phyloP scores from a whole-genome alignment of 2,113 vertebrate species.

The Polypterus bichir region DNA sequence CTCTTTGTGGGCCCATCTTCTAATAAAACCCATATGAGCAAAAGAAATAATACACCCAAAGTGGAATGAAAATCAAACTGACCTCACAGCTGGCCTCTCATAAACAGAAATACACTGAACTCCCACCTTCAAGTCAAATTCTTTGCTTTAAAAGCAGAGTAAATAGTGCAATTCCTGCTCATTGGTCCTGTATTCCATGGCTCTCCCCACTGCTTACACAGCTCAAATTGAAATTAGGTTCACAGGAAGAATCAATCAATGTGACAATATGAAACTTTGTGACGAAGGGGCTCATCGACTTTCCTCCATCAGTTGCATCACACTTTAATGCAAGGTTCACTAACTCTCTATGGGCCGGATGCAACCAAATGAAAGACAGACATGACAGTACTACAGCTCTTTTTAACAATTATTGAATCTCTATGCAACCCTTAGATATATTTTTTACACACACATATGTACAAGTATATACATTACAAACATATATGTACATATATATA shows the following conservation, averaged over 20 bases:
- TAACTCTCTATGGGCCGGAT: too few species aligned
- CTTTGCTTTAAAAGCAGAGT: background rate
- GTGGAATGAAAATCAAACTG: too few species aligned
- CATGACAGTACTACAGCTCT: background rate
- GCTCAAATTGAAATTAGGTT: slow-evolving; percentile 3
- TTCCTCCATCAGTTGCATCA: background rate
- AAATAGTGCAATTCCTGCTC: background rate
- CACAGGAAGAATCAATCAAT: slow-evolving; percentile 6
- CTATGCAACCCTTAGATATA: too few species aligned
- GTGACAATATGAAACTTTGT: background rate
- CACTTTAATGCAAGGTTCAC: background rate
- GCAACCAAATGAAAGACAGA: background rate
- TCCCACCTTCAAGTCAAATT: background rate
- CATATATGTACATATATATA: too few species aligned
- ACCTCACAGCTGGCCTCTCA: background rate
- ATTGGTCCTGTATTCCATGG: background rate
- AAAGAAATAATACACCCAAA: too few species aligned
- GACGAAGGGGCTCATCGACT: background rate
- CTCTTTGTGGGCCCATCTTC: too few species aligned
- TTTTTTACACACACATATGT: too few species aligned
- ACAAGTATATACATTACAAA: too few species aligned
- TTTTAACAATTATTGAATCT: too few species aligned
- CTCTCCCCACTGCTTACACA: background rate
- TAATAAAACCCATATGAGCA: too few species aligned
- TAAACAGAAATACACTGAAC: background rate